Evolutionary conservation across 2,888 invertebrate genomes (phyloP).

Genomic region (Machimus atricapillus): DNA sequence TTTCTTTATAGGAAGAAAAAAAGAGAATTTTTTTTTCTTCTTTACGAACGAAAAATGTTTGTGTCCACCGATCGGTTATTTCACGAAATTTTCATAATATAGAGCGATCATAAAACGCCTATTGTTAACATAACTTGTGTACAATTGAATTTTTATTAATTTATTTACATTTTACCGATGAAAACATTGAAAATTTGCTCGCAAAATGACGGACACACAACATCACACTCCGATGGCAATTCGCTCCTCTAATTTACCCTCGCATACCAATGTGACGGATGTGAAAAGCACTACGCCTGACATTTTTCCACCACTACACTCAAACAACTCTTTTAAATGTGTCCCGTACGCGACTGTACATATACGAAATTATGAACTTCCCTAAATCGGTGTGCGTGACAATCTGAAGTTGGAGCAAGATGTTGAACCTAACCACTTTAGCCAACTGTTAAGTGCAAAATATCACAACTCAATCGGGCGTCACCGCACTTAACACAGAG

Average conservation of each 20-base stretch:
- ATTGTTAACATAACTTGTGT: not conserved
- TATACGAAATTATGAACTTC: not conserved
- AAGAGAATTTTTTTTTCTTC: not conserved
- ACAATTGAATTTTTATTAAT: not conserved
- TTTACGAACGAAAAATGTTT: not conserved
- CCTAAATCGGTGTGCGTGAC: not conserved
- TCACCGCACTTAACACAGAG: not conserved
- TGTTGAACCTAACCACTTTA: not conserved
- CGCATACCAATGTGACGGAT: conserved; percentile 27
- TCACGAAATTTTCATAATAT: not conserved
- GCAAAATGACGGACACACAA: conserved; percentile 52
- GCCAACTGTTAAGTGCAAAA: conserved; percentile 1
- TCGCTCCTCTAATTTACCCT: conserved; percentile 48
- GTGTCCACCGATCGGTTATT: not conserved
- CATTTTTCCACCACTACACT: not conserved
- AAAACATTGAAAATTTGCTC: conserved; percentile 50
- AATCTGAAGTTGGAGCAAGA: conserved; percentile 7
- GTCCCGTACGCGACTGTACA: not conserved
- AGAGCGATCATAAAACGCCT: not conserved
- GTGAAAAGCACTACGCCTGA: conserved; percentile 13
- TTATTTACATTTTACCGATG: conserved; percentile 48
- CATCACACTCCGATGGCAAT: conserved; percentile 51
- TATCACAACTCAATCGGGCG: not conserved
- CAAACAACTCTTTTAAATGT: not conserved
- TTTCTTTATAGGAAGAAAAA: not conserved